These are phyloP conservation scores for Oceanites oceanicus DNA, from an alignment of 2,113 vertebrate genomes.

Conservation along the genomic window DNA sequence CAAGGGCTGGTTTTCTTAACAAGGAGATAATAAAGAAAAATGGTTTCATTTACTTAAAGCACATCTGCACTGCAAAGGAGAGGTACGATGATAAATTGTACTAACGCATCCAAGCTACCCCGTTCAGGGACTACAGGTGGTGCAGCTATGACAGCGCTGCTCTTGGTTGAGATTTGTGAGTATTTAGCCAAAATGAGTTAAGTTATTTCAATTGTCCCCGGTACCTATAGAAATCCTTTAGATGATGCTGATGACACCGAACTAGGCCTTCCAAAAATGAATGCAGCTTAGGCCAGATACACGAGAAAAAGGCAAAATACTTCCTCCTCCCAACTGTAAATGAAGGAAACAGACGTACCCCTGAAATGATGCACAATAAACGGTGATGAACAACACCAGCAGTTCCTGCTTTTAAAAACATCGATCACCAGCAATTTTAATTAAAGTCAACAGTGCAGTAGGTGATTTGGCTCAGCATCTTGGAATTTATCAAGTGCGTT, in stretches of 20 bases:
- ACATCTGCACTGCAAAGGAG: not conserved
- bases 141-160: not conserved
- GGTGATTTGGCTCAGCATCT: slow-evolving; percentile 6
- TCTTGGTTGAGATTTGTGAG: not conserved
- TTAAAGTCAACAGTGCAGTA: slow-evolving; percentile 4
- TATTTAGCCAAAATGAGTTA: not conserved
- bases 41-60: slow-evolving; percentile 18
- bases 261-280: not conserved
- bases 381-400: not conserved
- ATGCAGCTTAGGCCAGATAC: not conserved
- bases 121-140: not conserved
- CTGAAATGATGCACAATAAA: not conserved
- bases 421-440: not conserved
- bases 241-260: not conserved
- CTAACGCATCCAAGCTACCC: not conserved
- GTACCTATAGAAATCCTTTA: not conserved
- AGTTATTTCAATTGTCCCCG: not conserved
- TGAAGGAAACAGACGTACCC: not conserved
- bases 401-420: slow-evolving; percentile 30
- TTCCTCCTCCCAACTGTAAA: not conserved
- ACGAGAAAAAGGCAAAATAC: not conserved
- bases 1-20: slow-evolving; percentile 26
- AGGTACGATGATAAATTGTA: not conserved
- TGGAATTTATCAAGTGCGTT: not conserved
- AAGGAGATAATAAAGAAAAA: slow-evolving; percentile 40